phyloP scores from a whole-genome alignment of 1,140 invertebrate species.

The Nymphalis io region DNA sequence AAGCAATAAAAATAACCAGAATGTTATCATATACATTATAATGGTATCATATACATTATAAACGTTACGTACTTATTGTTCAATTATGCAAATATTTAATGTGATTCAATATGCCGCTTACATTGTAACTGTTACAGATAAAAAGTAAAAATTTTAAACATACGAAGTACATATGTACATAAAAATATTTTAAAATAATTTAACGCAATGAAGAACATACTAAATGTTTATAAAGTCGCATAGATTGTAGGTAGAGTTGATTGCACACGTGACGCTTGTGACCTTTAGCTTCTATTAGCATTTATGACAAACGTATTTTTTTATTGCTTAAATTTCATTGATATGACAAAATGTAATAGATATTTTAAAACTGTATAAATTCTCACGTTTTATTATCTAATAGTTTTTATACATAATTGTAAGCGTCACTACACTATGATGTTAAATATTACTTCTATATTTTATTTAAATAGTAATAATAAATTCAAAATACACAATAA shows the following conservation, averaged over 20 bases:
- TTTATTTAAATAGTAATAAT: neutral
- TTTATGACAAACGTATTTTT: slow-evolving; percentile 1
- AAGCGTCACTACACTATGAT: too few relatives aligned
- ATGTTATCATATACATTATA: too few relatives aligned
- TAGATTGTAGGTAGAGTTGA: neutral
- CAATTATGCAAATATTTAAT: too few relatives aligned
- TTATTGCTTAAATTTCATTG: neutral
- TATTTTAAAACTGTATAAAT: neutral
- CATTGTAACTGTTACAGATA: neutral
- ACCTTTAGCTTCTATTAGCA: slow-evolving; percentile 9
- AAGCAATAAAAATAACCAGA: too few relatives aligned
- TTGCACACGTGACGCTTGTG: slow-evolving; percentile 7
- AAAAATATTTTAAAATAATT: neutral
- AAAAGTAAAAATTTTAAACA: neutral
- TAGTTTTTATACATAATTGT: neutral
- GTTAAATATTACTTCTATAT: too few relatives aligned
- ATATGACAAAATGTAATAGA: neutral
- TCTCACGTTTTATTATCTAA: neutral
- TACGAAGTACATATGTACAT: too few relatives aligned
- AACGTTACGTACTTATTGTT: too few relatives aligned
- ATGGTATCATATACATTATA: too few relatives aligned
- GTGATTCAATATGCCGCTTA: neutral
- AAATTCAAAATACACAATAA: neutral
- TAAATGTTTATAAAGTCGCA: neutral
- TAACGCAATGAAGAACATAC: neutral